These are phyloP conservation scores for Micropoecilia bifurca DNA, from an alignment of 2,797 vertebrate genomes.

Conservation along the genomic window DNA sequence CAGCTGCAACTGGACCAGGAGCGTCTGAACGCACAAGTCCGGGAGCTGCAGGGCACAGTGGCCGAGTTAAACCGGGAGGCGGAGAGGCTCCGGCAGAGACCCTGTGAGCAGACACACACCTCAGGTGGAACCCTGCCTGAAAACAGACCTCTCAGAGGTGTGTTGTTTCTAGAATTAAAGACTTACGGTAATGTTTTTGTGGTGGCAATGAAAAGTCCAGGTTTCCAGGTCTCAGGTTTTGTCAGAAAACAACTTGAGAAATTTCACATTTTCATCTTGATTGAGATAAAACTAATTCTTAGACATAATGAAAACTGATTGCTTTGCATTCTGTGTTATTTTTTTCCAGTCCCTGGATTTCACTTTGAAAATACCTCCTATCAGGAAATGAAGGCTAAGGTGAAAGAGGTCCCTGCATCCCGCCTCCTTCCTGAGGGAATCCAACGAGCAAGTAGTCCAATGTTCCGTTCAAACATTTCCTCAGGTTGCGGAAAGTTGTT, in stretches of 20 bases:
- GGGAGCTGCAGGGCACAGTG: slow-evolving; percentile 73
- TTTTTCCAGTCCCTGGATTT: slow-evolving; percentile 77
- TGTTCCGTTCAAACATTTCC: not conserved
- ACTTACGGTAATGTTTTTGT: too few species aligned
- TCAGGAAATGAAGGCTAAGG: slow-evolving; percentile 92
- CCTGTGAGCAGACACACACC: slow-evolving; percentile 61
- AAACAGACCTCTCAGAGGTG: slow-evolving; percentile 69
- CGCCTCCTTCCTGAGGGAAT: slow-evolving; percentile 53
- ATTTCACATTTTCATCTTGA: not conserved
- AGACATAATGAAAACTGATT: not conserved
- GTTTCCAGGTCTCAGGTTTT: not conserved
- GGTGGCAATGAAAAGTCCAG: not conserved
- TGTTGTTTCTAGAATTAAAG: slow-evolving; percentile 16
- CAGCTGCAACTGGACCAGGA: slow-evolving; percentile 86
- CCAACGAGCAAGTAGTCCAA: not conserved
- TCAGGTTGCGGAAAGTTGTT: slow-evolving; percentile 89
- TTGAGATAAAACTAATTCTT: not conserved
- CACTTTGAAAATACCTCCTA: slow-evolving; percentile 76
- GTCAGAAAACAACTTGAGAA: not conserved
- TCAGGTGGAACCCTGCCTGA: slow-evolving; percentile 45
- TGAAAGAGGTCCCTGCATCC: slow-evolving; percentile 87
- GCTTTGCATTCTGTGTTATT: not conserved
- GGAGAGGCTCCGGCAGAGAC: slow-evolving; percentile 70
- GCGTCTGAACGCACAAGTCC: slow-evolving; percentile 73
- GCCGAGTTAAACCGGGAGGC: slow-evolving; percentile 72